Conservation (phyloP, 1,140 invertebrate species). For the Delia radicum region DNA sequence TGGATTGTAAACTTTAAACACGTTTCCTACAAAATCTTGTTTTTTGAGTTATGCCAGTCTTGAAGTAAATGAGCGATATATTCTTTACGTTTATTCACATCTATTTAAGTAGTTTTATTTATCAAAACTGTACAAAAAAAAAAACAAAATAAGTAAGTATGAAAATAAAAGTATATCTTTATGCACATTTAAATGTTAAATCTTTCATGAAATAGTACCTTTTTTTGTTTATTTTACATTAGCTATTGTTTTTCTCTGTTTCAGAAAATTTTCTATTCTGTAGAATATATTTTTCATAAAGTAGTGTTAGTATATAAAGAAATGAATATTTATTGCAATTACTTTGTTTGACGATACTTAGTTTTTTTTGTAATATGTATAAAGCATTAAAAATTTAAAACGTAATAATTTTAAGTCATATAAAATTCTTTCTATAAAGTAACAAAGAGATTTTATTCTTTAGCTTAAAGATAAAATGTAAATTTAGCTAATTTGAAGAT, state of each 20-base stretch:
- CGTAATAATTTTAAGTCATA: not conserved
- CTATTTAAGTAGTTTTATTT: constrained; percentile 29
- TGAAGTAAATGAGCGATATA: no score
- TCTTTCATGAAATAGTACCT: constrained; percentile 27
- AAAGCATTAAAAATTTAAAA: not conserved
- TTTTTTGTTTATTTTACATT: not conserved
- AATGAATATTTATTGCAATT: constrained; percentile 15
- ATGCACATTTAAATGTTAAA: constrained; percentile 30
- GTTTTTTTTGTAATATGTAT: not conserved
- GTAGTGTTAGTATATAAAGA: not conserved
- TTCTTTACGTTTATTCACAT: constrained; percentile 13
- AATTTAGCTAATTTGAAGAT: no score
- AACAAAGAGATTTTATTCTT: no score
- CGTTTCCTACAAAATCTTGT: no score
- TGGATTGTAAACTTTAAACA: no score
- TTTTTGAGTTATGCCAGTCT: no score
- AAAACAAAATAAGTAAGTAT: constrained; percentile 13
- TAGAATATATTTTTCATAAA: not conserved
- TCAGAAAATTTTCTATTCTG: not conserved
- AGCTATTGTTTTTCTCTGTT: not conserved
- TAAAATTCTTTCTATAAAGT: not conserved
- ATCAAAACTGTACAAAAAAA: constrained; percentile 7
- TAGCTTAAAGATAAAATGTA: no score
- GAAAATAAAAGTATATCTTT: constrained; percentile 19
- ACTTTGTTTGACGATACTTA: not conserved